These are phyloP conservation scores for Spea hammondii DNA, from an alignment of 2,797 vertebrate genomes.

Conservation along the genomic window DNA sequence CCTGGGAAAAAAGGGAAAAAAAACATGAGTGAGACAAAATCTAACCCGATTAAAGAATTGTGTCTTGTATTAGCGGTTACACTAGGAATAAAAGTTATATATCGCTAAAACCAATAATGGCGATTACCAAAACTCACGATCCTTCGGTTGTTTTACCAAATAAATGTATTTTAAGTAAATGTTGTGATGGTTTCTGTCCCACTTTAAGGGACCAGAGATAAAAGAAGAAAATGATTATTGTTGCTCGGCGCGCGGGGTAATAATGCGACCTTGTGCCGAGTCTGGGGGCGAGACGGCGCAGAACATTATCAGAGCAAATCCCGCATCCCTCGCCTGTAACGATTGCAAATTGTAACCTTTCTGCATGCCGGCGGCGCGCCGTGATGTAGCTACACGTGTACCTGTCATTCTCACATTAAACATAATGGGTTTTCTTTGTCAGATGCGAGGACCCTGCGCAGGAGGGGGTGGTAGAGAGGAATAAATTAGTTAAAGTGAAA, in stretches of 20 bases:
- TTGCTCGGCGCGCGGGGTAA: constrained; percentile 28
- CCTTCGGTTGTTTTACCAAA: too few relatives aligned
- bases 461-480: neutral
- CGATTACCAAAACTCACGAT: too few relatives aligned
- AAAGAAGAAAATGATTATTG: too few relatives aligned
- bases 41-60: too few relatives aligned
- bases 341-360: constrained; percentile 52
- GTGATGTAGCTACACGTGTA: constrained; percentile 44
- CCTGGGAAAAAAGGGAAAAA: too few relatives aligned
- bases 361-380: constrained; percentile 2
- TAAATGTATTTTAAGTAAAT: too few relatives aligned
- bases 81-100: too few relatives aligned
- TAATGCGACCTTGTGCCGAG: constrained; percentile 30
- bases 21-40: too few relatives aligned
- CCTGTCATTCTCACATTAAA: constrained; percentile 40
- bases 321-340: constrained; percentile 36
- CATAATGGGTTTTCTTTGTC: constrained; percentile 51
- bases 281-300: constrained; percentile 29
- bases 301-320: constrained; percentile 34
- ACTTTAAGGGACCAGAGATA: too few relatives aligned
- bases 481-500: neutral
- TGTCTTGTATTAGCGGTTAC: too few relatives aligned
- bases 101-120: too few relatives aligned
- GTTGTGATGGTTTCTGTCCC: too few relatives aligned
- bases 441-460: constrained; percentile 5